Base-by-base conservation (phyloP, 2,888 invertebrate genomes). In the Drosophila ustulata region DNA sequence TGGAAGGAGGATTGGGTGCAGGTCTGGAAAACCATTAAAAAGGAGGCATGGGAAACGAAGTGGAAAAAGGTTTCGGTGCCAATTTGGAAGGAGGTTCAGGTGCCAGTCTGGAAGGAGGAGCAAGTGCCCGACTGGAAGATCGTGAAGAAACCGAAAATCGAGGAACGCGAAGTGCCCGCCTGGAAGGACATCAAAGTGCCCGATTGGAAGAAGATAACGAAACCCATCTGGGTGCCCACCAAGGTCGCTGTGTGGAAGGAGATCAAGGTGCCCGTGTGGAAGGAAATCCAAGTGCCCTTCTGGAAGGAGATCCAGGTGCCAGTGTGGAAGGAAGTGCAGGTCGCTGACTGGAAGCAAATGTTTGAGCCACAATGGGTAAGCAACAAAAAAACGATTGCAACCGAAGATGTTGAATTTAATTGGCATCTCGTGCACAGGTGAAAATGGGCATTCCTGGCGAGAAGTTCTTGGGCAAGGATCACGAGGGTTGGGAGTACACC, bases 401-500 rank as follows among this genome's bases (percentile, higher is more conserved):
- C n/a, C n/a, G n/a, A n/a, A n/a, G n/a, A n/a, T n/a, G n/a, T n/a
- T n/a, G n/a, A n/a, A n/a, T n/a, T n/a, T n/a, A 11, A 26, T 2
- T 32, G 5, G 4, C 43, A 2, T 6, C 6, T 39, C 4, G 0
- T 39, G 1, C 0, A 5, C 26, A 82, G 82, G 82, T 94, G 8
- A 94, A 94, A 87, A 92, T 92, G 92, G 96, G 96, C 52, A 94
- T 97, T 53, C 96, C 96, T 0, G 97, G 97, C 6, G 95, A 96
- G 82, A 96, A 97, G 90, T 96, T 94, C 87, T 93, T 96, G 67
- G 97, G 97, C 25, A 96, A 96, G 88, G 97, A 96, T 92, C 95
- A 95, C 67, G 95, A 96, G 61, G 97, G 96, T 9, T 96, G 95
- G 95, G 96, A 97, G 90, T 96, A 96, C 89, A 96, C 96, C 37